Percentiles rank a stretch among this genome's conserved stretches.
Conservation (phyloP, 1,140 invertebrate genomes). For the Drosophila obscura region DNA sequence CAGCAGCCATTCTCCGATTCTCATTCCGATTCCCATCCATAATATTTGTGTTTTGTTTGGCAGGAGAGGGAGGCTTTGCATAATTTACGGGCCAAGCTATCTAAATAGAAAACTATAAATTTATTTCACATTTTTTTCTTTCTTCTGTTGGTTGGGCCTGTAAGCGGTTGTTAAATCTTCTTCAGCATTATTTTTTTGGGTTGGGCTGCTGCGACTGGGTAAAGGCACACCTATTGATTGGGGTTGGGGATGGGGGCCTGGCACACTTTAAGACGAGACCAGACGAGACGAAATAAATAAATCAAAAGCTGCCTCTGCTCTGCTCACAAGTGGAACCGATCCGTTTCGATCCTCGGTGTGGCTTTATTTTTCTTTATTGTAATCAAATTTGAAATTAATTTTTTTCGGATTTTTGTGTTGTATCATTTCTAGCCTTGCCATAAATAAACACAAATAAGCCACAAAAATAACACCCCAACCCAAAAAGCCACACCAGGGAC, state of each 20-base stretch:
- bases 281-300: constrained; percentile 40
- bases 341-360: constrained; percentile 28
- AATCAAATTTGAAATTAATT: constrained; percentile 81
- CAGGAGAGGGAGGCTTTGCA: constrained; percentile 49
- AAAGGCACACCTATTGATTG: constrained; percentile 41
- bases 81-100: constrained; percentile 54
- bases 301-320: constrained; percentile 33
- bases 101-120: constrained; percentile 78
- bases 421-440: constrained; percentile 53
- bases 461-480: constrained; percentile 62
- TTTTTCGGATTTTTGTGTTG: constrained; percentile 57
- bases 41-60: constrained; percentile 33
- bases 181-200: constrained; percentile 51
- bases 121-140: constrained; percentile 41
- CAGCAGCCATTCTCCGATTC: constrained; percentile 37
- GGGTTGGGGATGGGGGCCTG: constrained; percentile 9
- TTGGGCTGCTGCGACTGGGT: constrained; percentile 47
- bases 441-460: constrained; percentile 71
- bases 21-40: constrained; percentile 9
- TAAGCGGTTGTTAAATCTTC: constrained; percentile 38
- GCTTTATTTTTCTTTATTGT: constrained; percentile 72
- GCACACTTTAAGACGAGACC: constrained; percentile 43
- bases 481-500: too few relatives aligned
- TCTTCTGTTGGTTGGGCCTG: neutral
- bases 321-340: constrained; percentile 58